A percentile compares a stretch with the other conserved stretches of the same genome.
These are phyloP conservation scores for Catharus bicknelli DNA, from an alignment of 2,113 vertebrate genomes.

Conservation along the genomic window DNA sequence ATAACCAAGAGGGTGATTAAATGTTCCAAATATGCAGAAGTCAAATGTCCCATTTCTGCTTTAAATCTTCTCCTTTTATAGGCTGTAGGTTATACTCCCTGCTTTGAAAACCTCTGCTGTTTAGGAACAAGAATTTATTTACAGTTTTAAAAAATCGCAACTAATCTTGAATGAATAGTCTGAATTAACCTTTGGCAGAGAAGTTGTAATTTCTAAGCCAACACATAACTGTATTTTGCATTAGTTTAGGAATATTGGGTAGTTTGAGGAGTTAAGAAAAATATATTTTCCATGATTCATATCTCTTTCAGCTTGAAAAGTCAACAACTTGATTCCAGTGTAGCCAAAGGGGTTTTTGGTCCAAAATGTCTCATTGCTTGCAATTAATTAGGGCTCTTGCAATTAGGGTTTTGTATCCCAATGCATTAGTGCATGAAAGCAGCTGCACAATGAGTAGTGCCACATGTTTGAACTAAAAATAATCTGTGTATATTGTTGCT, in stretches of 20 bases:
- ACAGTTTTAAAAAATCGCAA: conserved; percentile 52
- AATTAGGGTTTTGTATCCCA: conserved; percentile 44
- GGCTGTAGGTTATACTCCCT: conserved; percentile 26
- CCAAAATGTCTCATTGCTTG: conserved; percentile 52
- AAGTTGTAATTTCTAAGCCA: conserved; percentile 31
- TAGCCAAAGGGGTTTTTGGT: conserved; percentile 56
- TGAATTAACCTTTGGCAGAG: conserved; percentile 49
- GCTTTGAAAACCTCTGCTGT: conserved; percentile 56
- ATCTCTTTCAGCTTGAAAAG: conserved; percentile 51
- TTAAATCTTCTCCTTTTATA: conserved; percentile 70
- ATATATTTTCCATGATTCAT: conserved; percentile 66
- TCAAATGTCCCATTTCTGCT: conserved; percentile 55
- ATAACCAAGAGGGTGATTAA: conserved; percentile 56
- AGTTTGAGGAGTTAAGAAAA: conserved; percentile 37
- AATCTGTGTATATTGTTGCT: conserved; percentile 41
- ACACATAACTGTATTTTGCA: conserved; percentile 42
- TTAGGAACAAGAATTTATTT: conserved; percentile 64
- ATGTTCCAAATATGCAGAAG: conserved; percentile 59
- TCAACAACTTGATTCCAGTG: conserved; percentile 26
- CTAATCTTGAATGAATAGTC: conserved; percentile 50
- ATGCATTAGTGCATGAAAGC: conserved; percentile 61
- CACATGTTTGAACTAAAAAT: conserved; percentile 68
- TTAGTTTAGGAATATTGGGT: conserved; percentile 44
- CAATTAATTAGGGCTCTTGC: conserved; percentile 53
- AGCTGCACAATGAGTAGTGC: conserved; percentile 55